Base-by-base conservation (phyloP, 2,113 vertebrate species). In the Sinocyclocheilus rhinocerous region DNA sequence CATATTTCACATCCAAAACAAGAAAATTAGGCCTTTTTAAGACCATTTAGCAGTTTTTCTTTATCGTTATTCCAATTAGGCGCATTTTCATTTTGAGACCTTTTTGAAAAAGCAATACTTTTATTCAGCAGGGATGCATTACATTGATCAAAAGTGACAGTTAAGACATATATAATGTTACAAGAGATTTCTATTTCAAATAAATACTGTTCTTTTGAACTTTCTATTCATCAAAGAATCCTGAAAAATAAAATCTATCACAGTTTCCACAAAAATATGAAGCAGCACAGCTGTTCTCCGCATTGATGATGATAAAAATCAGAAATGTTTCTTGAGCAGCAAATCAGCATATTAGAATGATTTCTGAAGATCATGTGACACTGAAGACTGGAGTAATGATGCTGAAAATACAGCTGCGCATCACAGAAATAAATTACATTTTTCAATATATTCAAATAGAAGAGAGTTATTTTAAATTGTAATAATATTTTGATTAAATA, bases 351-450 rank as follows among this genome's bases (percentile, higher is more conserved):
- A 3, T 75, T 45, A 48, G 0, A 15, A 12, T n/a, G 20, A 73
- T n/a, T 73, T 42, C 67, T 73, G 2, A n/a, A 42, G 10, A 73
- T 36, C 29, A 70, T 45, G 72, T 75, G 39, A 45, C 39, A 42
- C 36, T 72, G 69, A 72, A 72, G 36, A 72, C 69, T 72, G 69
- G 33, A 39, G 36, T n/a, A 73, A 73, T 73, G 20, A 72, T 72
- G 36, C 20, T 72, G 67, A 36, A 39, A 42, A 22, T 72, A 1
- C 69, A 72, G 69, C 33, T 22, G 11, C 6, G 18, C 29, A 42
- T n/a, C 70, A 73, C 70, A 13, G 10, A 10, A 73, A 73, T 73
- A 45, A 73, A 73, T 73, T 42, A 42, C 20, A 6, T n/a, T 22
- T 72, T 42, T 39, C 7, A 0, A 3, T 42, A 22, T 73, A 42